phyloP scores from a whole-genome alignment of 1,140 invertebrate genomes.

The Drosophila rufa region DNA sequence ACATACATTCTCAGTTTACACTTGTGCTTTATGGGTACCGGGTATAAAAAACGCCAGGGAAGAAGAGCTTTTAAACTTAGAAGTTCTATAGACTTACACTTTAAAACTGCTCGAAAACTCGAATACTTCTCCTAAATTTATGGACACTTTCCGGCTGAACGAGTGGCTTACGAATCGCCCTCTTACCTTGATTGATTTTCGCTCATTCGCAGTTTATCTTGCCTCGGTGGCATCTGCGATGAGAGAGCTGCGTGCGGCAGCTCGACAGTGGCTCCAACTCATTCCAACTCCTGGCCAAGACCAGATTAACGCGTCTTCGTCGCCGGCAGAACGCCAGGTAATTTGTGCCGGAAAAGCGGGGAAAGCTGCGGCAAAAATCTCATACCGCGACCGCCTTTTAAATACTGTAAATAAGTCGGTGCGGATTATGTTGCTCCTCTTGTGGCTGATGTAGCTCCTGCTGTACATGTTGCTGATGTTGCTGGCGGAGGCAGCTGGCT shows the following conservation, averaged over 20 bases:
- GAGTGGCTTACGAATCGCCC: slow-evolving; percentile 14
- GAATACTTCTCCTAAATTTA: background rate
- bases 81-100: background rate
- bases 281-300: slow-evolving; percentile 13
- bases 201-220: slow-evolving; percentile 53
- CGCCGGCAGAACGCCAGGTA: slow-evolving; percentile 41
- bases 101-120: background rate
- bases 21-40: no score
- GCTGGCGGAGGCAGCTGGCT: slow-evolving; percentile 48
- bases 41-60: background rate
- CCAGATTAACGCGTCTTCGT: slow-evolving; percentile 49
- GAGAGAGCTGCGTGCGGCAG: slow-evolving; percentile 12
- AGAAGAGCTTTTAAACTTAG: background rate
- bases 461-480: slow-evolving; percentile 21
- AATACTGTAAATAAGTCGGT: slow-evolving; percentile 52
- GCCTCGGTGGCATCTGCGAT: slow-evolving; percentile 20
- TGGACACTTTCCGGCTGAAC: slow-evolving; percentile 19
- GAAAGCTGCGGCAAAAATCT: slow-evolving; percentile 10
- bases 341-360: slow-evolving; percentile 39
- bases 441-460: slow-evolving; percentile 10
- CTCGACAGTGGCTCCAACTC: slow-evolving; percentile 12
- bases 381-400: slow-evolving; percentile 34
- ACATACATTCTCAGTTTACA: no score
- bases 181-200: slow-evolving; percentile 37
- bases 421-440: slow-evolving; percentile 20